phyloP scores from a whole-genome alignment of 2,888 invertebrate species.

The Dynastes hyllus region DNA sequence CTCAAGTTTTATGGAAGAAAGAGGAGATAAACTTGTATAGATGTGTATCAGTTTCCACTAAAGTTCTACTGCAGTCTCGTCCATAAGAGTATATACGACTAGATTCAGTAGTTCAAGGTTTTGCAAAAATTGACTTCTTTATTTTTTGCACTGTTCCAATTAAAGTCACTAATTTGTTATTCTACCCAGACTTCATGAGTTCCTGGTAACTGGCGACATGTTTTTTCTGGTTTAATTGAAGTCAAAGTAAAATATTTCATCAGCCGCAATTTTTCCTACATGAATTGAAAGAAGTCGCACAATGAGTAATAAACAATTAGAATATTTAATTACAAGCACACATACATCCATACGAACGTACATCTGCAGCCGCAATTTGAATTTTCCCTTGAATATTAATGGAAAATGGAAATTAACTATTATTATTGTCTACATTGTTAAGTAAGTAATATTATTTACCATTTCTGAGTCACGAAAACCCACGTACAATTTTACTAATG shows the following conservation, averaged over 20 bases:
- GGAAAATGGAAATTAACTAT: constrained; percentile 7
- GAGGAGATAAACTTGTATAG: too few relatives aligned
- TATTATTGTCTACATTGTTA: constrained; percentile 19
- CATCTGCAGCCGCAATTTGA: constrained; percentile 2
- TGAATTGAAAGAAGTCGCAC: background rate
- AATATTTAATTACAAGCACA: background rate
- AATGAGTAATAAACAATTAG: background rate
- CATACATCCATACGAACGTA: background rate
- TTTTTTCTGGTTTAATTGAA: too few relatives aligned
- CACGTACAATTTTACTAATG: constrained; percentile 3
- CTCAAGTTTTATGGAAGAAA: too few relatives aligned
- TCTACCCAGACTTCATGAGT: background rate
- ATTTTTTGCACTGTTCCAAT: too few relatives aligned
- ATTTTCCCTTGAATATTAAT: constrained; percentile 16
- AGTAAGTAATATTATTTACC: constrained; percentile 4
- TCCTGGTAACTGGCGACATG: background rate
- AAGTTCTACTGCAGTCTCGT: too few relatives aligned
- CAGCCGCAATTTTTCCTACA: background rate
- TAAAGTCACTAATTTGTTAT: too few relatives aligned
- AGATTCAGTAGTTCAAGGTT: too few relatives aligned
- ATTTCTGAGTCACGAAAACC: constrained; percentile 3
- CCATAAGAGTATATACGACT: too few relatives aligned
- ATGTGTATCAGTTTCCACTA: too few relatives aligned
- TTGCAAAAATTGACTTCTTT: too few relatives aligned
- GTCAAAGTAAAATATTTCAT: background rate